A percentile compares a stretch with the other conserved stretches of the same genome.
These are phyloP conservation scores for Stigmatopora argus DNA, from an alignment of 2,113 vertebrate genomes.

Conservation along the genomic window DNA sequence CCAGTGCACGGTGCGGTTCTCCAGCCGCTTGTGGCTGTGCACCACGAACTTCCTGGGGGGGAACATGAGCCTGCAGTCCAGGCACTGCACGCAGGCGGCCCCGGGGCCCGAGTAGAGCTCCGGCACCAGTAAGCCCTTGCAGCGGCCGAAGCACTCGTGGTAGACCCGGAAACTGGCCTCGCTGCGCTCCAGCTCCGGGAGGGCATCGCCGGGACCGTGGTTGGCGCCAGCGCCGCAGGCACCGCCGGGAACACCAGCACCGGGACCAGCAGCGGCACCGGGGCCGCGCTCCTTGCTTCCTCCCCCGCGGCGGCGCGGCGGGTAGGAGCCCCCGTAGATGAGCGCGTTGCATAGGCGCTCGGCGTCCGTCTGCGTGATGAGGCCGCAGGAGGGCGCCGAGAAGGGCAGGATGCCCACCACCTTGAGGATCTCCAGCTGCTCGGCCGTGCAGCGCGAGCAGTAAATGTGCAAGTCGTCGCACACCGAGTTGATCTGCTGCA, in stretches of 20 bases:
- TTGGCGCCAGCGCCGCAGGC: background rate
- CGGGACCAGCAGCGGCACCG: too few species aligned
- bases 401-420: constrained; percentile 97
- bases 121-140: constrained; percentile 89
- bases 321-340: constrained; percentile 86
- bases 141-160: constrained; percentile 96
- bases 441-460: constrained; percentile 94
- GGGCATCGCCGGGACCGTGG: constrained; percentile 7
- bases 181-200: constrained; percentile 82
- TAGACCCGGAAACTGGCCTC: constrained; percentile 92
- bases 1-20: constrained; percentile 98
- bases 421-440: constrained; percentile 98
- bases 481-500: constrained; percentile 98
- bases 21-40: constrained; percentile 92
- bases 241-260: background rate
- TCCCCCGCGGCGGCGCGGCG: constrained; percentile 78
- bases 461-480: constrained; percentile 98
- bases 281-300: constrained; percentile 80
- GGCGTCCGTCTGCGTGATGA: constrained; percentile 97
- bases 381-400: constrained; percentile 94
- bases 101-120: constrained; percentile 87
- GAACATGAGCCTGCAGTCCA: constrained; percentile 96
- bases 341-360: constrained; percentile 95
- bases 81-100: constrained; percentile 93
- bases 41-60: constrained; percentile 95